A percentile compares a stretch with the other conserved stretches of the same genome.
Conservation (phyloP, 2,888 invertebrate species). For the Globia sparganii region DNA sequence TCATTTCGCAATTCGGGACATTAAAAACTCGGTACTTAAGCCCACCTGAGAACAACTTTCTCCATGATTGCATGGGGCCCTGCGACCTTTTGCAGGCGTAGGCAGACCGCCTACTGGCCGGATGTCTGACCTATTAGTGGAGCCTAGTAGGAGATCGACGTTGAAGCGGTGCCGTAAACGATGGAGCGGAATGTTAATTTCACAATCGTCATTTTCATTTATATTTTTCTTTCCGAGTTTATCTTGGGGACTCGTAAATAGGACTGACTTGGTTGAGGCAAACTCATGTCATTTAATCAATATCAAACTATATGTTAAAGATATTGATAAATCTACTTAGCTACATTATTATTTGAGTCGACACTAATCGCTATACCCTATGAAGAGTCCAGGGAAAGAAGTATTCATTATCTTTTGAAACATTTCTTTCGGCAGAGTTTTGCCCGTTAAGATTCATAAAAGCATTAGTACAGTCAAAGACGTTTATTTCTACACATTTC, state of each 20-base stretch:
- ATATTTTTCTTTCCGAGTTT: not conserved
- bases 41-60: constrained; percentile 60
- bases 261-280: no score
- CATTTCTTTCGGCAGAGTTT: not conserved
- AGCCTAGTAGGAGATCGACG: not conserved
- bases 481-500: not conserved
- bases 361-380: no score
- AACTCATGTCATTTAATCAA: no score
- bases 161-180: not conserved
- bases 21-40: constrained; percentile 10
- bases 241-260: no score
- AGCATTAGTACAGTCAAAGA: not conserved
- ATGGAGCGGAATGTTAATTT: not conserved
- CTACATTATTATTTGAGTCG: no score
- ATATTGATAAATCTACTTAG: no score
- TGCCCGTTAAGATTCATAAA: not conserved
- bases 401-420: not conserved
- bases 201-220: not conserved
- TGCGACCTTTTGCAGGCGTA: constrained; percentile 49
- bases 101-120: constrained; percentile 54
- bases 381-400: not conserved
- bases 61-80: constrained; percentile 56
- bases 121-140: constrained; percentile 41
- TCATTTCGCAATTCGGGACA: constrained; percentile 43
- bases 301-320: no score